Evolutionary conservation across 1,140 invertebrate genomes (phyloP).

Genomic region (Anagrus nilaparvatae): DNA sequence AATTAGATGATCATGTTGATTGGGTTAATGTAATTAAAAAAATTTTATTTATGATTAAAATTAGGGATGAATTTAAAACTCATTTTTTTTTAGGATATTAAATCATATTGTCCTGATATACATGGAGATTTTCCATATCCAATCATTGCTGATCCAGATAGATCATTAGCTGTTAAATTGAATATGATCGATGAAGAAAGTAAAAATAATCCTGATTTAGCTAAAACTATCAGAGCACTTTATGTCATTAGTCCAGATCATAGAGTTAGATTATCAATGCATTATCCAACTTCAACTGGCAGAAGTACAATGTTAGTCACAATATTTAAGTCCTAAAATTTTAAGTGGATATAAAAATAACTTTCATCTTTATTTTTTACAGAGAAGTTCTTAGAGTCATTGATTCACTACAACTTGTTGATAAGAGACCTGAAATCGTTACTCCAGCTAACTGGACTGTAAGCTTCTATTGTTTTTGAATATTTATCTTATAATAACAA

Average conservation of each 20-base stretch:
- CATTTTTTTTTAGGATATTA: slow-evolving; percentile 52
- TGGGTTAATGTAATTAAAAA: slow-evolving; percentile 59
- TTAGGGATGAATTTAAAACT: not conserved
- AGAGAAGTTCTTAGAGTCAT: slow-evolving; percentile 84
- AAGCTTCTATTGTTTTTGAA: no score
- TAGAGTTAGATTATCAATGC: slow-evolving; percentile 73
- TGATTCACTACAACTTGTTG: slow-evolving; percentile 79
- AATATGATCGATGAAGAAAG: slow-evolving; percentile 69
- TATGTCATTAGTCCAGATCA: slow-evolving; percentile 84
- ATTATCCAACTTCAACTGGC: slow-evolving; percentile 85
- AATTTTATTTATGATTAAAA: slow-evolving; percentile 6
- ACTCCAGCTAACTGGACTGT: slow-evolving; percentile 85
- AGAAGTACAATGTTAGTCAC: slow-evolving; percentile 77
- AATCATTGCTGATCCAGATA: slow-evolving; percentile 75
- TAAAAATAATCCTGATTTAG: slow-evolving; percentile 55
- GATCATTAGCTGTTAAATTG: slow-evolving; percentile 64
- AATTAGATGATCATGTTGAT: slow-evolving; percentile 62
- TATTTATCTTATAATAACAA: not conserved
- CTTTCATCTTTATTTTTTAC: slow-evolving; percentile 30
- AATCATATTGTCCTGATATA: slow-evolving; percentile 59
- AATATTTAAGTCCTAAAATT: not conserved
- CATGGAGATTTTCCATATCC: slow-evolving; percentile 69
- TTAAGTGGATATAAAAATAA: not conserved
- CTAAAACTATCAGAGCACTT: slow-evolving; percentile 71
- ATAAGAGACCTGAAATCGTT: slow-evolving; percentile 56